A percentile compares a stretch with the other conserved stretches of the same genome.
Conservation (phyloP, 2,113 vertebrate genomes). For the Microcebus jonahi region DNA sequence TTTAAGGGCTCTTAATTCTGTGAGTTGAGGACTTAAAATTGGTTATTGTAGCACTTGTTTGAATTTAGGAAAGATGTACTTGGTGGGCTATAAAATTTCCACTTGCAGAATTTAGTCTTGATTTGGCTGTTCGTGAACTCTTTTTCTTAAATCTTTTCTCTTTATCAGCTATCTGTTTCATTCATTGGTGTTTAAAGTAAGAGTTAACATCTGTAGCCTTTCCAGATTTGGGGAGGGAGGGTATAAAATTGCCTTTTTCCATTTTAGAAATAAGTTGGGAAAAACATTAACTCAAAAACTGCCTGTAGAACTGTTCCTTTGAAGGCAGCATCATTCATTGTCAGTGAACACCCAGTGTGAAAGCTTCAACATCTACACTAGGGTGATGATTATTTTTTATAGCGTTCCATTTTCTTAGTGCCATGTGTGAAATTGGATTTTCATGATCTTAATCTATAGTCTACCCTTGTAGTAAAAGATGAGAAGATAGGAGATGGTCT, state of each 20-base stretch:
- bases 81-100: neutral
- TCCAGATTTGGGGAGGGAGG: neutral
- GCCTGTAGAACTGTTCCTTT: neutral
- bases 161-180: neutral
- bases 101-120: slow-evolving; percentile 8
- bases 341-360: neutral
- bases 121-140: neutral
- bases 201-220: slow-evolving; percentile 26
- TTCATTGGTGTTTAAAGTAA: slow-evolving; percentile 31
- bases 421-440: neutral
- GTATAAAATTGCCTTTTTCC: slow-evolving; percentile 40
- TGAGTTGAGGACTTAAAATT: slow-evolving; percentile 1
- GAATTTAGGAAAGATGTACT: neutral
- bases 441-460: slow-evolving; percentile 39
- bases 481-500: neutral
- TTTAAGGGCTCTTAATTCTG: neutral
- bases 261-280: neutral
- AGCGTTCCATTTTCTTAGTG: slow-evolving; percentile 43
- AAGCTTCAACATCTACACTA: neutral
- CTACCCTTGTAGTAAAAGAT: neutral
- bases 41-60: neutral
- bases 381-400: slow-evolving; percentile 6
- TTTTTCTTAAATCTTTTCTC: neutral
- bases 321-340: neutral
- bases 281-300: neutral